phyloP scores from a whole-genome alignment of 2,888 invertebrate genomes.

The Pseudolycoriella hygida region DNA sequence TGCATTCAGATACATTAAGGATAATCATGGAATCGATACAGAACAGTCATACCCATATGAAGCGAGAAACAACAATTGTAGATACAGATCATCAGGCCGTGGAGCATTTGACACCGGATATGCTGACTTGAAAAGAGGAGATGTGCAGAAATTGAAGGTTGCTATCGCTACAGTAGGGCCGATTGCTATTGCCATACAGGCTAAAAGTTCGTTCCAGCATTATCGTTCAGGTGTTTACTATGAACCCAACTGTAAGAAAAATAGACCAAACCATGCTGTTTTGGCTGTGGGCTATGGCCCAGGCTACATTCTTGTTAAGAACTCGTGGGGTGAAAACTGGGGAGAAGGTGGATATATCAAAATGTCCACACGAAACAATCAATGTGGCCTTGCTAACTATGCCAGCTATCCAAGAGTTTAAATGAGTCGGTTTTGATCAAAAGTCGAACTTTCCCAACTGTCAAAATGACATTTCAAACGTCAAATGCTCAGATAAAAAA shows the following conservation, averaged over 20 bases:
- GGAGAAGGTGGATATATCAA: too few relatives aligned
- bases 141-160: conserved; percentile 46
- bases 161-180: conserved; percentile 67
- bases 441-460: too few relatives aligned
- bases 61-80: conserved; percentile 35
- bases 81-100: conserved; percentile 36
- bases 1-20: conserved; percentile 63
- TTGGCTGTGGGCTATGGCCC: too few relatives aligned
- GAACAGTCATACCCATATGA: conserved; percentile 66
- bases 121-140: conserved; percentile 46
- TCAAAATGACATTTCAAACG: too few relatives aligned
- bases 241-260: too few relatives aligned
- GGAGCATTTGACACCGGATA: conserved; percentile 61
- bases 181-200: conserved; percentile 10
- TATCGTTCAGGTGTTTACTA: too few relatives aligned
- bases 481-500: too few relatives aligned
- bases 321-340: too few relatives aligned
- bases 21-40: conserved; percentile 59
- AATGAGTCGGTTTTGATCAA: too few relatives aligned
- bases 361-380: conserved; percentile 1
- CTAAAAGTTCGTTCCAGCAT: too few relatives aligned
- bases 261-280: too few relatives aligned
- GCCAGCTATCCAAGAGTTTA: conserved; percentile 16
- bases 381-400: conserved; percentile 14
- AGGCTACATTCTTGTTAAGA: too few relatives aligned